Conservation (phyloP, 2,113 vertebrate genomes). For the Amblyornis subalaris region DNA sequence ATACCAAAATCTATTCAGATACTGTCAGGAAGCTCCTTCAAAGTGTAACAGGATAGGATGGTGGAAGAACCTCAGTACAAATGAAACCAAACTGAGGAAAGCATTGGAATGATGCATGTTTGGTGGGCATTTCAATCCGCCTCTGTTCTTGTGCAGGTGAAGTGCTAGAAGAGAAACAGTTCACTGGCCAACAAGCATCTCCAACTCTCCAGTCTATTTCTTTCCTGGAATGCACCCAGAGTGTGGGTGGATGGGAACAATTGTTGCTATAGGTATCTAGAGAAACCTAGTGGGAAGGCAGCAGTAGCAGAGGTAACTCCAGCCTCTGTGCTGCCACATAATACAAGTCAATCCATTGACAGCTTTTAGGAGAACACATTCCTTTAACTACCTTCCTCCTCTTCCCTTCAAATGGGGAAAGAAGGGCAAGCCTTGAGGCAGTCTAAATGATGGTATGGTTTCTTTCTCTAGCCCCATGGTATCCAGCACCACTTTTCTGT, state of each 20-base stretch:
- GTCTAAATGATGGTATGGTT: fast-evolving
- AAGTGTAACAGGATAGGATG: not conserved
- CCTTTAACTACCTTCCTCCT: not conserved
- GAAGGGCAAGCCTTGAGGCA: not conserved
- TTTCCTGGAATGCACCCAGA: not conserved
- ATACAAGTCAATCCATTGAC: fast-evolving
- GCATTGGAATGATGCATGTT: not conserved
- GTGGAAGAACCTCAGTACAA: not conserved
- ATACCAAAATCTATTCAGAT: not conserved
- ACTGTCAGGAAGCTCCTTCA: not conserved
- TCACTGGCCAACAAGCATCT: not conserved
- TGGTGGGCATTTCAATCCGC: not conserved
- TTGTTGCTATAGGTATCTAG: not conserved
- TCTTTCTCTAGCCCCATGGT: not conserved
- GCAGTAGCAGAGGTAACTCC: not conserved
- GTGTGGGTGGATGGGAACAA: not conserved
- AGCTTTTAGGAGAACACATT: not conserved
- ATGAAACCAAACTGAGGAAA: not conserved
- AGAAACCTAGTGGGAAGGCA: not conserved
- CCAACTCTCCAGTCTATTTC: not conserved
- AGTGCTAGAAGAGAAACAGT: not conserved
- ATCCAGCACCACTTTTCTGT: not conserved
- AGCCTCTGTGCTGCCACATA: not conserved
- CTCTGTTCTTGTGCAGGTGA: not conserved
- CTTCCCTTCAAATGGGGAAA: not conserved